Evolutionary conservation across 1,140 invertebrate species (phyloP).

Genomic region (Drosophila kepulauana): DNA sequence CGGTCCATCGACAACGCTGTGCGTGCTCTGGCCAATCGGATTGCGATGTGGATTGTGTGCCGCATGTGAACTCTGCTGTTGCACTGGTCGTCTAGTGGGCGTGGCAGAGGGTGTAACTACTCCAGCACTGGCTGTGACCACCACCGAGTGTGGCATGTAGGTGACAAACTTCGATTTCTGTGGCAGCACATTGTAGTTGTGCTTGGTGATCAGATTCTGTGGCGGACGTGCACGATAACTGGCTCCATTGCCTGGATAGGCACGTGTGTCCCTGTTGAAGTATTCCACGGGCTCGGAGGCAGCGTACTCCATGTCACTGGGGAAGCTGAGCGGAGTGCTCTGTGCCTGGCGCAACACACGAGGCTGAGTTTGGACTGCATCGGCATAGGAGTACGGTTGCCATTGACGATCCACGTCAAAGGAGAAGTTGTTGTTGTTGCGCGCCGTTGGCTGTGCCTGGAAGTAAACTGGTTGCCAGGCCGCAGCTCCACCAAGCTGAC

Average conservation of each 20-base stretch:
- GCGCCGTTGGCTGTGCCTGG: conserved; percentile 32
- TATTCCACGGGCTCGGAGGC: conserved; percentile 57
- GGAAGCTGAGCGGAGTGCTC: conserved; percentile 34
- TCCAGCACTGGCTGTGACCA: conserved; percentile 67
- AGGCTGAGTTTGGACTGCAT: conserved; percentile 39
- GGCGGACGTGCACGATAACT: conserved; percentile 46
- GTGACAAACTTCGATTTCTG: conserved; percentile 67
- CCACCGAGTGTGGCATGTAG: conserved; percentile 71
- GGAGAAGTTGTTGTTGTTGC: conserved; percentile 46
- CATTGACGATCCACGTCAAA: conserved; percentile 53
- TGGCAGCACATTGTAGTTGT: conserved; percentile 67
- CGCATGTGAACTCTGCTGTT: not conserved
- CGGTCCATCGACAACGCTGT: conserved; percentile 74
- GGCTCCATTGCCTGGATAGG: conserved; percentile 45
- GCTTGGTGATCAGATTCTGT: conserved; percentile 69
- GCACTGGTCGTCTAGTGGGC: conserved; percentile 30
- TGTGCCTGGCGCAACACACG: conserved; percentile 42
- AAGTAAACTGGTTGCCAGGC: conserved; percentile 53
- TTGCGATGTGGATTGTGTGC: conserved; percentile 55
- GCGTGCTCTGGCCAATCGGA: conserved; percentile 71
- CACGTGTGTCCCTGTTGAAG: conserved; percentile 45
- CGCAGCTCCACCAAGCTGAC: conserved; percentile 34
- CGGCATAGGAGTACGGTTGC: conserved; percentile 43
- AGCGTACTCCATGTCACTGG: conserved; percentile 54
- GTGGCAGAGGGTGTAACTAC: conserved; percentile 51